These are phyloP conservation scores for Pangasius sanitwongsei DNA, from an alignment of 2,797 vertebrate species.

Conservation along the genomic window DNA sequence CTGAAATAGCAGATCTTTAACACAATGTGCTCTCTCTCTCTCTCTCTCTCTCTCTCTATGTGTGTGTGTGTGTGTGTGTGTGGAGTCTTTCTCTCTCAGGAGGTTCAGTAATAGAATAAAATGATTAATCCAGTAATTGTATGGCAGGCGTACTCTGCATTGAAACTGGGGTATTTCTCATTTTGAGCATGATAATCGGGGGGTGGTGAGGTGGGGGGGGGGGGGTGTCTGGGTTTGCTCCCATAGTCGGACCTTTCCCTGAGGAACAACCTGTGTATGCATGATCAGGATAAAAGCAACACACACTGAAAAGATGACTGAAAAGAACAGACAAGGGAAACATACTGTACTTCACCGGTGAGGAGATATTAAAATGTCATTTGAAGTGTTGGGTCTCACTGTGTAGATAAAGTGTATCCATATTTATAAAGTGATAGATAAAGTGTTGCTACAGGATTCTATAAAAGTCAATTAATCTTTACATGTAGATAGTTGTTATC, in stretches of 20 bases:
- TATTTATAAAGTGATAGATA: neutral
- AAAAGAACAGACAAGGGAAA: conserved; percentile 14
- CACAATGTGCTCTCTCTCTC: conserved; percentile 74
- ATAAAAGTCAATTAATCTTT: neutral
- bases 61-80: neutral
- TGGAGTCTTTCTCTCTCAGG: conserved; percentile 34
- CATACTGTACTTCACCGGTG: neutral
- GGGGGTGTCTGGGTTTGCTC: conserved; percentile 49
- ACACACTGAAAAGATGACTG: conserved; percentile 28
- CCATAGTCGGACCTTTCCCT: conserved; percentile 62
- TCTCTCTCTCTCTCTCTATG: conserved; percentile 30
- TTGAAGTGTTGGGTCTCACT: neutral
- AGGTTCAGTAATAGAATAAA: conserved; percentile 86
- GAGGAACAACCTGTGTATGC: conserved; percentile 74
- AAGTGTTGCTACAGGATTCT: neutral
- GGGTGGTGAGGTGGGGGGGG: conserved; percentile 7
- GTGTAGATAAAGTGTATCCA: neutral
- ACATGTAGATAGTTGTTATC: neutral
- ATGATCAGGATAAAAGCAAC: conserved; percentile 66
- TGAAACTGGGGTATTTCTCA: conserved; percentile 78
- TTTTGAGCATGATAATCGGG: conserved; percentile 64
- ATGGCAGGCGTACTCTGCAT: conserved; percentile 84
- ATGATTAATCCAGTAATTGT: conserved; percentile 94
- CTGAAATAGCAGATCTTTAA: conserved; percentile 82
- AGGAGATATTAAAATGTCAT: conserved; percentile 7